phyloP scores from a whole-genome alignment of 1,140 invertebrate genomes.

The Neuroterus valhalla region DNA sequence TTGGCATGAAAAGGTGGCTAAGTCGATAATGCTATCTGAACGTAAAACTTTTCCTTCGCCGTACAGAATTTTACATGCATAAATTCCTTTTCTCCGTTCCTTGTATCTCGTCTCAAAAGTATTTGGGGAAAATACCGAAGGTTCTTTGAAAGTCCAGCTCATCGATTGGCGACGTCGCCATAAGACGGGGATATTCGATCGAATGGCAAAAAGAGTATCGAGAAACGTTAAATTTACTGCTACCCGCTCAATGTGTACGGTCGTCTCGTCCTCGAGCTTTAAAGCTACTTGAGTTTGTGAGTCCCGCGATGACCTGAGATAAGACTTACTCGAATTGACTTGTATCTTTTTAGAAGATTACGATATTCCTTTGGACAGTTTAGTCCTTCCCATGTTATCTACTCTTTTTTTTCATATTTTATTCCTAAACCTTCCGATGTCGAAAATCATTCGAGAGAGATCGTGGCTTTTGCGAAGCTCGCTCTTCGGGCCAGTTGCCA shows the following conservation, averaged over 20 bases:
- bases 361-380: too few species aligned
- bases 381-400: too few species aligned
- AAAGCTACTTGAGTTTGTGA: not conserved
- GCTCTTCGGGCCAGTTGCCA: conserved; percentile 40
- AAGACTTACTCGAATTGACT: too few species aligned
- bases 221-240: conserved; percentile 27
- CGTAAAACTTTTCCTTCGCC: too few species aligned
- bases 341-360: too few species aligned
- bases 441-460: not conserved
- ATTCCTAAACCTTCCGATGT: too few species aligned
- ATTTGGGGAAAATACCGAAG: not conserved
- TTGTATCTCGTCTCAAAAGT: not conserved
- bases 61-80: too few species aligned
- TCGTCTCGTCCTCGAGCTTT: not conserved
- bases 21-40: too few species aligned
- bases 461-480: conserved; percentile 26
- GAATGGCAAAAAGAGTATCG: conserved; percentile 23
- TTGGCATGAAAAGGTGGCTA: too few species aligned
- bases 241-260: not conserved
- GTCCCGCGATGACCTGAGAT: not conserved
- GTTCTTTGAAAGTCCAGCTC: not conserved
- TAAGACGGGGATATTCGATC: conserved; percentile 16
- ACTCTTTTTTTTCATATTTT: too few species aligned
- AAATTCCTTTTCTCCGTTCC: not conserved
- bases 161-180: conserved; percentile 22